Percentiles rank a stretch among this genome's conserved stretches.
Evolutionary conservation across 1,140 invertebrate species (phyloP).

Genomic region (Caenorhabditis brenneri): DNA sequence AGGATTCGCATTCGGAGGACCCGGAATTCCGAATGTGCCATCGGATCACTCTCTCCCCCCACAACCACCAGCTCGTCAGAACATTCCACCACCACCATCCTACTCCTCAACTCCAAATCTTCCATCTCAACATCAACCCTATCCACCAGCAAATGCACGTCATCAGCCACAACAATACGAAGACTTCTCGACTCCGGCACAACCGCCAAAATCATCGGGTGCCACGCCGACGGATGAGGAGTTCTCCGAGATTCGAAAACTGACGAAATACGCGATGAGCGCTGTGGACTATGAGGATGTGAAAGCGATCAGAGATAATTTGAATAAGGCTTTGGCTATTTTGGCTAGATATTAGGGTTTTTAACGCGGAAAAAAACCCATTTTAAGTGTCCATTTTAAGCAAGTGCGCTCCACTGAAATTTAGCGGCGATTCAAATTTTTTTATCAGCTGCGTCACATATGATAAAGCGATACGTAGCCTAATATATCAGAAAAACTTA

Average conservation of each 20-base stretch:
- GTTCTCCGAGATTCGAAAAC: constrained; percentile 64
- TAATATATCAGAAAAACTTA: too few relatives aligned
- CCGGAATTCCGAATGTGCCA: not conserved
- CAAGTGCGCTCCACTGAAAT: too few relatives aligned
- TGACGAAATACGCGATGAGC: constrained; percentile 61
- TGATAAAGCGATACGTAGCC: too few relatives aligned
- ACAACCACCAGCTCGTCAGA: constrained; percentile 11
- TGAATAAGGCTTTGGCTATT: constrained; percentile 58
- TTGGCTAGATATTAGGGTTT: not conserved
- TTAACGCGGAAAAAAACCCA: too few relatives aligned
- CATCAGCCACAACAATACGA: not conserved
- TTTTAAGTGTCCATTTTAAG: too few relatives aligned
- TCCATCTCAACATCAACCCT: not conserved
- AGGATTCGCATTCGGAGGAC: not conserved
- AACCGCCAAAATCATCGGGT: not conserved
- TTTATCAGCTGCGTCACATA: too few relatives aligned
- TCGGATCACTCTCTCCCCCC: constrained; percentile 23
- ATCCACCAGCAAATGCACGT: not conserved
- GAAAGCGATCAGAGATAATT: constrained; percentile 63
- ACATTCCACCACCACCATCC: constrained; percentile 6
- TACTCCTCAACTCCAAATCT: not conserved
- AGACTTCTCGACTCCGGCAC: not conserved
- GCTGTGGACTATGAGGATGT: constrained; percentile 67
- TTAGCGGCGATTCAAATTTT: too few relatives aligned
- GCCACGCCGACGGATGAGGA: constrained; percentile 49